These are phyloP conservation scores for Athene cunicularia DNA, from an alignment of 2,113 vertebrate species.

Conservation along the genomic window DNA sequence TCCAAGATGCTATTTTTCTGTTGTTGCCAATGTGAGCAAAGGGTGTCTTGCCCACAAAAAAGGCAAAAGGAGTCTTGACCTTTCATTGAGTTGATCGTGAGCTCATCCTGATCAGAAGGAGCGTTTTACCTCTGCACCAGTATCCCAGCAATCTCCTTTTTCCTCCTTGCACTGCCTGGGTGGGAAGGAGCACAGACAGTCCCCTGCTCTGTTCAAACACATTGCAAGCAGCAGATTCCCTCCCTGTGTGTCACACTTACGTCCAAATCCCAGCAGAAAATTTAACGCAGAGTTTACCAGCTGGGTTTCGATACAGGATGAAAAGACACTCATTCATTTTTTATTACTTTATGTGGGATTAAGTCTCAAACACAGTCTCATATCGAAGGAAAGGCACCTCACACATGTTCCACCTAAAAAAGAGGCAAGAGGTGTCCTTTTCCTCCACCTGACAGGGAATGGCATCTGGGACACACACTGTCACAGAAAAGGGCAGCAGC, in stretches of 20 bases:
- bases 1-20: neutral
- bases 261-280: constrained; percentile 5
- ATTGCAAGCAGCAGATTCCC: neutral
- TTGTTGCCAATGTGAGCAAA: neutral
- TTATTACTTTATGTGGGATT: neutral
- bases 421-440: neutral
- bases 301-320: neutral
- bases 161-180: neutral
- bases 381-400: neutral
- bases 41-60: neutral
- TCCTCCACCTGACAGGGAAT: neutral
- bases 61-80: neutral
- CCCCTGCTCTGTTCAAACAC: neutral
- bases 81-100: neutral
- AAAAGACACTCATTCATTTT: neutral
- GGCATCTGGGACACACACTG: neutral
- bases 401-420: neutral
- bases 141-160: neutral
- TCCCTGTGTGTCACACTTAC: neutral
- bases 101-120: neutral
- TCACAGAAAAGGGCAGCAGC: constrained; percentile 4
- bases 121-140: neutral
- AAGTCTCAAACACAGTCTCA: neutral
- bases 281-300: neutral
- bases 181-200: neutral